phyloP scores from a whole-genome alignment of 2,797 vertebrate species.

The Eulemur coronatus region DNA sequence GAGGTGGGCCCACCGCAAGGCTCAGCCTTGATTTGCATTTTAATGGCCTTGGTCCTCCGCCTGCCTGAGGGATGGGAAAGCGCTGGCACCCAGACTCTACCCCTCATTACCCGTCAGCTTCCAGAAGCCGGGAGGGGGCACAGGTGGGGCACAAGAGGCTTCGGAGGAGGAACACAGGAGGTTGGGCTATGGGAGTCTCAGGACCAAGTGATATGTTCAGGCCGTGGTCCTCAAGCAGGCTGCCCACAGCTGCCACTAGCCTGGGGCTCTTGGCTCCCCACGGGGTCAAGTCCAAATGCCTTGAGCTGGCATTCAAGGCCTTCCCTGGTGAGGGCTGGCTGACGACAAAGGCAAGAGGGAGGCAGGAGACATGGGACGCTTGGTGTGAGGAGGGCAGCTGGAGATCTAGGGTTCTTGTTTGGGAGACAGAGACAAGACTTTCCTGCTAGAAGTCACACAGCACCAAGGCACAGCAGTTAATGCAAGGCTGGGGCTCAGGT shows the following conservation, averaged over 20 bases:
- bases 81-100: slow-evolving; percentile 41
- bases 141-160: accelerated
- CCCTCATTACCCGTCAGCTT: slow-evolving; percentile 66
- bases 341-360: background rate
- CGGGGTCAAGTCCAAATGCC: background rate
- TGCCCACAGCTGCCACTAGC: background rate
- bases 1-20: slow-evolving; percentile 39
- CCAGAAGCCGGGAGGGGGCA: background rate
- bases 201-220: background rate
- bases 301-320: background rate
- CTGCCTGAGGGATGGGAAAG: slow-evolving; percentile 43
- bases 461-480: background rate
- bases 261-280: background rate
- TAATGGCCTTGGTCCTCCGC: slow-evolving; percentile 74
- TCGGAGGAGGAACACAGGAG: background rate
- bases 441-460: background rate
- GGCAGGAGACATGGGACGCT: accelerated
- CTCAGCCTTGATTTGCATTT: slow-evolving; percentile 77
- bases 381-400: background rate
- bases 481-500: background rate
- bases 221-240: background rate
- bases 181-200: accelerated
- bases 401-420: background rate
- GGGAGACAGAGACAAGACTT: background rate
- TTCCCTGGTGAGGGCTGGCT: background rate